A percentile compares a stretch with the other conserved stretches of the same genome.
These are phyloP conservation scores for Yponomeuta cagnagella DNA, from an alignment of 2,888 invertebrate genomes.

Conservation along the genomic window DNA sequence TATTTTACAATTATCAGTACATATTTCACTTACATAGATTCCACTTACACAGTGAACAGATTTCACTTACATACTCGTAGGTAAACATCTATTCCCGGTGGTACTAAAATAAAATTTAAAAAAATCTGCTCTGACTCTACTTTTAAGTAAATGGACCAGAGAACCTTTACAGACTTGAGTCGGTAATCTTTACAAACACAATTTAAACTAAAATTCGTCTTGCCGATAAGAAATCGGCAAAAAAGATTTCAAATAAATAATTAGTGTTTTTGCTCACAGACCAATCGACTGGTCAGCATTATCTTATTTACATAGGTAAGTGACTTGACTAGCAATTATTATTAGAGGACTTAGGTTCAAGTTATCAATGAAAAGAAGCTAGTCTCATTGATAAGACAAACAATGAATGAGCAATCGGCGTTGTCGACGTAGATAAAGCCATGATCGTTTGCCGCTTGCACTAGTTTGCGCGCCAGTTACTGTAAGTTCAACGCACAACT, in stretches of 20 bases:
- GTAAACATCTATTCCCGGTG: too few relatives aligned
- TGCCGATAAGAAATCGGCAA: background rate
- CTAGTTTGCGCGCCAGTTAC: background rate
- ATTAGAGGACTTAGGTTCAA: background rate
- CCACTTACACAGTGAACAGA: too few relatives aligned
- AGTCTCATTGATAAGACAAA: background rate
- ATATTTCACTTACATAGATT: too few relatives aligned
- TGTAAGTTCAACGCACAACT: conserved; percentile 66
- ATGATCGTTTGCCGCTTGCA: background rate
- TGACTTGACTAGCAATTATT: background rate
- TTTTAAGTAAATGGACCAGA: background rate
- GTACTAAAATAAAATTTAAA: too few relatives aligned
- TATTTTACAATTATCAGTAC: too few relatives aligned
- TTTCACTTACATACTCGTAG: too few relatives aligned
- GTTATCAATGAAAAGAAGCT: conserved; percentile 1
- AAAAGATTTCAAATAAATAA: background rate
- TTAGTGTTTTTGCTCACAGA: background rate
- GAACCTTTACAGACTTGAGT: background rate
- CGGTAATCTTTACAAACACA: background rate
- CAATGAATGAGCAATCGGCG: conserved; percentile 3
- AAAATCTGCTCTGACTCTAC: too few relatives aligned
- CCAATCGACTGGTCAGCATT: background rate
- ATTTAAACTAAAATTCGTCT: background rate
- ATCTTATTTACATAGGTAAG: background rate
- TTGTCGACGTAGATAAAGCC: background rate